Evolutionary conservation across 92 coral and sea anemone species (phyloP).

Genomic region (Paramuricea clavata): DNA sequence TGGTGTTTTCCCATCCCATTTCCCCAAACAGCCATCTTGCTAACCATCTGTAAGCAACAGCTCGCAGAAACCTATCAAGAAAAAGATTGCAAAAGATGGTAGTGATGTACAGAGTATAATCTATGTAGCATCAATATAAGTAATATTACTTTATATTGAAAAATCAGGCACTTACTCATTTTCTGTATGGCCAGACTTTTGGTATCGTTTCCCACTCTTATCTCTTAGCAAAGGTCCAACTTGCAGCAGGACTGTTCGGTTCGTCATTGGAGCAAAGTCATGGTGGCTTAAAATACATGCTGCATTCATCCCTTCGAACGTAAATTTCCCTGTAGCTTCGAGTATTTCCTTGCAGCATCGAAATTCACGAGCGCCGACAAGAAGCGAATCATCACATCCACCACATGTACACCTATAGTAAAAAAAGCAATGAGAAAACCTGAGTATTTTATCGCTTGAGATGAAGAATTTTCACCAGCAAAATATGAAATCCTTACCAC

Average conservation of each 20-base stretch:
- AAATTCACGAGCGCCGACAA: constrained; percentile 22
- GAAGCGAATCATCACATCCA: constrained; percentile 17
- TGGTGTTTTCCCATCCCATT: constrained; percentile 36
- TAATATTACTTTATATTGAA: too few relatives aligned
- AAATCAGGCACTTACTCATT: constrained; percentile 19
- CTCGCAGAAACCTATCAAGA: constrained; percentile 18
- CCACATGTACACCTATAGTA: constrained; percentile 29
- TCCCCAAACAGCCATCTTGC: too few relatives aligned
- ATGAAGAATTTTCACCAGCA: background rate
- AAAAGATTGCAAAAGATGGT: background rate
- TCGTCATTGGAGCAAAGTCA: constrained; percentile 21
- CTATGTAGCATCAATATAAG: too few relatives aligned
- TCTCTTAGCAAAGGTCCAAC: constrained; percentile 31
- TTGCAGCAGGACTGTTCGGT: constrained; percentile 24
- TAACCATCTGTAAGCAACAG: too few relatives aligned
- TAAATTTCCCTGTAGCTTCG: background rate
- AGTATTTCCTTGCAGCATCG: constrained; percentile 30
- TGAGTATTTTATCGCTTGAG: background rate
- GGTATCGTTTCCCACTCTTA: constrained; percentile 33
- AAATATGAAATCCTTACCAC: constrained; percentile 8
- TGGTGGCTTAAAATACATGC: constrained; percentile 13
- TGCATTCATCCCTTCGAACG: background rate
- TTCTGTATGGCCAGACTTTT: constrained; percentile 32
- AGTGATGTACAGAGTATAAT: background rate
- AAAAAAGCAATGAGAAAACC: background rate